phyloP scores from a whole-genome alignment of 2,888 invertebrate species.

The Chaetoderma sp. region DNA sequence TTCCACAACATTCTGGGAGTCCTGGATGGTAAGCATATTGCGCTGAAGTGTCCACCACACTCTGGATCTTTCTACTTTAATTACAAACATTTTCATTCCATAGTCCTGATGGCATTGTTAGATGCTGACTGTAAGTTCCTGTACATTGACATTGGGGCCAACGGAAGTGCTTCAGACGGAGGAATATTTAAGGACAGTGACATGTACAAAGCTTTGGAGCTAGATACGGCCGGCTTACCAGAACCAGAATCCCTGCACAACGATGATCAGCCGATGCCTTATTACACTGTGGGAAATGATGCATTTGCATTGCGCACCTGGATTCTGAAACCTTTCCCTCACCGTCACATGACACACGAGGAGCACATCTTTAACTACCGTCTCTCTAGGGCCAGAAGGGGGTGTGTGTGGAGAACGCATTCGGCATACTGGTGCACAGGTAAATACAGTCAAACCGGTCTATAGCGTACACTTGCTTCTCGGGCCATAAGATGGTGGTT shows the following conservation, averaged over 20 bases:
- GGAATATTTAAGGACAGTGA: background rate
- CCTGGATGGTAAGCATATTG: constrained; percentile 13
- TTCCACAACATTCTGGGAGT: constrained; percentile 10
- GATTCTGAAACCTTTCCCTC: constrained; percentile 21
- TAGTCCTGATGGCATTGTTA: constrained; percentile 2
- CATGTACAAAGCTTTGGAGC: constrained; percentile 5
- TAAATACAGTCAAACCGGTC: no score
- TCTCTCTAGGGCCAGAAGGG: background rate
- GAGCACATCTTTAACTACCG: constrained; percentile 16
- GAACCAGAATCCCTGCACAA: constrained; percentile 10
- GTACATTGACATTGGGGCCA: constrained; percentile 1
- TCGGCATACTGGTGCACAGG: background rate
- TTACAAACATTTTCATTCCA: constrained; percentile 12
- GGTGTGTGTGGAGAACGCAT: constrained; percentile 5
- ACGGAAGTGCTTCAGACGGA: constrained; percentile 1
- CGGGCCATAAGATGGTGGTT: no score
- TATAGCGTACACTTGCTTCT: no score
- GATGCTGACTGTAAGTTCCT: constrained; percentile 8
- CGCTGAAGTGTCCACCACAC: background rate
- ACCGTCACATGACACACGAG: background rate
- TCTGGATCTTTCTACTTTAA: constrained; percentile 6
- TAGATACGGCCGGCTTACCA: background rate
- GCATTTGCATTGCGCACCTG: constrained; percentile 17
- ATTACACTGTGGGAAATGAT: constrained; percentile 6
- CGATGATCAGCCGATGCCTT: constrained; percentile 14